Conservation (phyloP, 2,888 invertebrate species). For the Chydorus sphaericus region DNA sequence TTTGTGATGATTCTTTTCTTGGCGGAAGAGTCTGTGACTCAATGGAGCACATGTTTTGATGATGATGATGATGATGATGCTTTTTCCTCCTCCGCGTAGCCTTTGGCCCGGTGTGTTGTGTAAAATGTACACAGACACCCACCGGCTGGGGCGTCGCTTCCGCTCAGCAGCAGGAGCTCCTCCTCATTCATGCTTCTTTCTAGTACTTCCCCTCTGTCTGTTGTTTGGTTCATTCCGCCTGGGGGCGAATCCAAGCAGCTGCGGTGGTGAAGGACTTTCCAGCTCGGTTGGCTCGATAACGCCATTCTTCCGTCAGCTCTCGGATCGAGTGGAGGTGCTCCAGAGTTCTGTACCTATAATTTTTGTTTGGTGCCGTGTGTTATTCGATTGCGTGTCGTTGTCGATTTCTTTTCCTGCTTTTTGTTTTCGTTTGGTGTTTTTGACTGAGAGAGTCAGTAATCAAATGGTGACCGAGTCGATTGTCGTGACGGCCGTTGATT, state of each 20-base stretch:
- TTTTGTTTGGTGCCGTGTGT: not conserved
- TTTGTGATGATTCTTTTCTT: too few species aligned
- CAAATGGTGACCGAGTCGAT: slow-evolving; percentile 12
- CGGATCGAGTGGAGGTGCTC: not conserved
- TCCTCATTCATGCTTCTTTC: too few species aligned
- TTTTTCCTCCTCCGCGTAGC: too few species aligned
- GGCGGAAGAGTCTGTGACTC: too few species aligned
- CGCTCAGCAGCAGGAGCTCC: too few species aligned
- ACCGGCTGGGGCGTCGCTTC: too few species aligned
- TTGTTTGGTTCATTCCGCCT: not conserved
- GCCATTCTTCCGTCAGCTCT: not conserved
- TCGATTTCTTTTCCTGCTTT: not conserved
- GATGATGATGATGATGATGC: too few species aligned
- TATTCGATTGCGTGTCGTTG: not conserved
- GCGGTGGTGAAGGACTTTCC: not conserved
- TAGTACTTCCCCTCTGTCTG: too few species aligned
- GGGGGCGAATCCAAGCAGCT: not conserved
- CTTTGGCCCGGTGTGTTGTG: too few species aligned
- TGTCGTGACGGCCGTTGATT: not conserved
- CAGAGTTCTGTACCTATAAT: not conserved
- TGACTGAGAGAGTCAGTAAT: not conserved
- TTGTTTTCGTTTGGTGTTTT: not conserved
- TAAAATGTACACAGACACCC: too few species aligned
- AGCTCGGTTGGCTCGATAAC: not conserved
- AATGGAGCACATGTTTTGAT: too few species aligned